Evolutionary conservation across 1,140 invertebrate species (phyloP), one percentile per base, ranked within the genome.

Genomic region (Drosophila azteca): DNA sequence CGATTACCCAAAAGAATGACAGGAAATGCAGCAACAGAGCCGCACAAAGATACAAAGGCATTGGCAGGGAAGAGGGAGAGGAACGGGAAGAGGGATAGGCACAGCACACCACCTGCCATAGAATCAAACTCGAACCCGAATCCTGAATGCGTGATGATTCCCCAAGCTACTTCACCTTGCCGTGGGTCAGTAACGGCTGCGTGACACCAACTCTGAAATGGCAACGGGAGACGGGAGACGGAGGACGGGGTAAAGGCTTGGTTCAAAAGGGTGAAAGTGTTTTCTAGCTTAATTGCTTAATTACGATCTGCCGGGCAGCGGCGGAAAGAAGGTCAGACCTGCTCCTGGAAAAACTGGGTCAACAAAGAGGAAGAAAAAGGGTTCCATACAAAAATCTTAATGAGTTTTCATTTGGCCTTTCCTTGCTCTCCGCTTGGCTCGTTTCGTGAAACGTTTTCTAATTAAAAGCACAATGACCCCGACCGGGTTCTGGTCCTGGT

Each of bases 401-500:
- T 87, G 82, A 87, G 82, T 88, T 87, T 87, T 65, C 55, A 52
- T 60, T 61, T 59, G 43, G 64, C 62, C 58, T 73, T 26, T 43
- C 45, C 31, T 35, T 9, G 15, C 55, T 35, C 17, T 51, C 31
- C 41, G 29, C 31, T 35, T 3, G 9, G 8, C 53, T 39, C 2
- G 11, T 3, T 39, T 13, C 11, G 35, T 61, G 52, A 26, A 69
- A 58, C 58, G 66, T 55, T 78, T 82, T 82, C 62, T 87, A 85
- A 85, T 85, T 85, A 85, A 85, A 82, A 87, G 82, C 83, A 87
- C 82, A 88, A 87, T 87, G 82, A 87, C 79, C 79, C 41, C 26
- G 64, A n/a, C 79, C 17, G 17, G 17, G 17, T 20, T 1, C 1
- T 0, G 17, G 17, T 20, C 45, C 76, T 26, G 35, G 17, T n/a